Evolutionary conservation across 2,797 vertebrate species (phyloP), one percentile per base, ranked within the genome.

Genomic region (Clarias platycephalus): DNA sequence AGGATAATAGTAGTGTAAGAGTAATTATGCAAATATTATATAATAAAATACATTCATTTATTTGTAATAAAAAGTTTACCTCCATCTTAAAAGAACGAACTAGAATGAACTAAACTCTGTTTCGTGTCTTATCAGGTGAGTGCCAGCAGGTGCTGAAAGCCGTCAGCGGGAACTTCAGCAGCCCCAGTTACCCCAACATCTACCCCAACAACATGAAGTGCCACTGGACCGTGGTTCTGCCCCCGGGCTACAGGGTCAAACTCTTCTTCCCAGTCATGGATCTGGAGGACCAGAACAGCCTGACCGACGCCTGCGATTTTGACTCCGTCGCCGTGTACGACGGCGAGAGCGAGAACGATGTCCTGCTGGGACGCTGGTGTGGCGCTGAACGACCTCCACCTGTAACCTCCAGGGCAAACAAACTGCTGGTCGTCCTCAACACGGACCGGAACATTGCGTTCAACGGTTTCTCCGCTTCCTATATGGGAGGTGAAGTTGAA

Each of bases 131-230:
- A 53, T 81, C 91, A 99, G 98, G 96, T 0, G 96, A 98, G 92
- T 99, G 98, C 91, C 98, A 99, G 92, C 96, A 98, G 87, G 92
- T 96, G 26, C 94, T 97, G 81, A 95, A 95, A 0, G 58, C 91
- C 0, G 76, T 97, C 71, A 96, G 91, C 44, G 97, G 96, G 44
- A 98, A 99, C 93, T 97, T 99, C 88, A 98, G 95, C 89, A 99
- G 98, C 89, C 98, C 98, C 0, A 95, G 94, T 66, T 98, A 97
- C 86, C 97, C 98, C 72, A 91, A 71, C 88, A 95, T 96, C 93
- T 99, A 99, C 92, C 98, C 98, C 75, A 99, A 99, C 93, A 98
- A 99, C 90, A 96, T 99, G 90, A 96, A 96, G 86, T 99, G 98
- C 92, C 98, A 98, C 90, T 99, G 98, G 98, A 96, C 93, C 89